These are phyloP conservation scores for Mesochorus sp. DNA, from an alignment of 2,888 invertebrate species.

Conservation along the genomic window DNA sequence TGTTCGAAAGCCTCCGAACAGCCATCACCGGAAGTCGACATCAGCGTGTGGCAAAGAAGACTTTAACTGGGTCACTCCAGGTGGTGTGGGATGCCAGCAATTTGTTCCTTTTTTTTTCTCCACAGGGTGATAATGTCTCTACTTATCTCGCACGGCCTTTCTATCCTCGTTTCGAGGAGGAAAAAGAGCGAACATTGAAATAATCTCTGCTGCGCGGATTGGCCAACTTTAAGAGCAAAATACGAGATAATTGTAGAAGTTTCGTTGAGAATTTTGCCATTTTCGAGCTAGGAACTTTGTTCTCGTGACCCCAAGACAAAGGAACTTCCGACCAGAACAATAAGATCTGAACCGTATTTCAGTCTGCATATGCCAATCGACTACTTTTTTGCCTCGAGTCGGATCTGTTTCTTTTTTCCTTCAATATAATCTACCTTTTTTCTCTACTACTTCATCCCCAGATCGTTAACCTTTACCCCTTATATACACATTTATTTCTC, in stretches of 20 bases:
- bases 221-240: neutral
- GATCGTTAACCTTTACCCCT: too few species aligned
- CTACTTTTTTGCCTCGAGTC: too few species aligned
- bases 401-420: too few species aligned
- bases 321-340: too few species aligned
- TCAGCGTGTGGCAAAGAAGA: conserved; percentile 3
- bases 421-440: too few species aligned
- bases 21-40: conserved; percentile 11
- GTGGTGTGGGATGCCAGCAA: neutral
- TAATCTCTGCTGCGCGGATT: neutral
- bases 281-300: neutral
- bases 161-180: neutral
- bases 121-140: neutral
- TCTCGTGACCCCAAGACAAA: too few species aligned
- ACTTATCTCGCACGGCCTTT: conserved; percentile 11
- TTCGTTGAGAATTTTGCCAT: conserved; percentile 11
- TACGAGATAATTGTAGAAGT: conserved; percentile 23
- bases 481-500: too few species aligned
- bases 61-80: conserved; percentile 27
- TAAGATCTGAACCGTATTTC: too few species aligned
- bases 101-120: conserved; percentile 1
- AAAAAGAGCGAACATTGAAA: too few species aligned
- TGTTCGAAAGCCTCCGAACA: neutral
- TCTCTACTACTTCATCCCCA: too few species aligned
- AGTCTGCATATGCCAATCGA: too few species aligned